Base-by-base conservation (phyloP, 2,888 invertebrate species). In the Didymodactylos carnosus region DNA sequence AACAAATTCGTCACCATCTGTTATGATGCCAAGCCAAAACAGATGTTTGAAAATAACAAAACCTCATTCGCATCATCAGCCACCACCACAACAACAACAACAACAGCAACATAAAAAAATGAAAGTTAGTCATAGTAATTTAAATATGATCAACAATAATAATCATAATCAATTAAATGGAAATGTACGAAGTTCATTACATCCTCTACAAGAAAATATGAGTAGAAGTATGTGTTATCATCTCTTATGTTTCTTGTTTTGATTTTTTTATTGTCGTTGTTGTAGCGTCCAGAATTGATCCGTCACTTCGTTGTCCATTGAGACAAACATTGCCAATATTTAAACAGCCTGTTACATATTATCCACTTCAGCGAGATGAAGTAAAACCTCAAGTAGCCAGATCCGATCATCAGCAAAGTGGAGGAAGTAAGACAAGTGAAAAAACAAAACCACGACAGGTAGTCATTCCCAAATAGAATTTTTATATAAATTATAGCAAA, bases 301-400 rank as follows among this genome's bases (percentile, higher is more conserved):
- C 91, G 14, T 91, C 92, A 16, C 83, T 95, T 77, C 90, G 93
- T 72, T 91, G 94, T 70, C 97, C 97, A 2, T 94, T 95, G 76
- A 87, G 95, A 69, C 95, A 97, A 85, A 97, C 95, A 0, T 94
- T 95, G 0, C 94, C 94, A 4, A 95, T 98, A 80, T 97, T 97
- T 83, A 97, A 97, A 82, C 97, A 98, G 82, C 95, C 97, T 0
- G 95, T 98, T 0, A 97, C 95, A 1, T 70, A 71, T 35, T 62
- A 62, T 62, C 53, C 53, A 62, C 29, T 27, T 16, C 19, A 62
- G 10, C 53, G 53, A 10, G 35, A 62, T 62, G 53, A 62, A 62
- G 53, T 62, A 2, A 62, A 62, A 35, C 29, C 53, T 19, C 53
- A 62, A 62, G 25, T 62, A 16, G 25, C 25, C 2, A 49, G 13